Conservation (phyloP, 2,113 vertebrate species). For the Albula glossodonta region DNA sequence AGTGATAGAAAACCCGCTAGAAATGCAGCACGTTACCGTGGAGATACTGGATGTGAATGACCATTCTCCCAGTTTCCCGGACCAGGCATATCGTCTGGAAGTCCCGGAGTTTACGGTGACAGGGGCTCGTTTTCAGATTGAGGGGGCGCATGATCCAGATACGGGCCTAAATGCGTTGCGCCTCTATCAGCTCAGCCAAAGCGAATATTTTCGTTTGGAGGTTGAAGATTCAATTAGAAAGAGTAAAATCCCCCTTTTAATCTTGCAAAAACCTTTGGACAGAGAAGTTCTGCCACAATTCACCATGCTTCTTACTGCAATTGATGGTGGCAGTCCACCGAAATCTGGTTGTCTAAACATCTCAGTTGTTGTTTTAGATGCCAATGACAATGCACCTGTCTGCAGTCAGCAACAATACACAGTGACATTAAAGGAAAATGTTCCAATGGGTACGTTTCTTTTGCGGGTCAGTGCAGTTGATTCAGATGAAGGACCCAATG, state of each 20-base stretch:
- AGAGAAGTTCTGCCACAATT: conserved; percentile 24
- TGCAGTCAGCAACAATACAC: conserved; percentile 31
- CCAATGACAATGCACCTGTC: conserved; percentile 43
- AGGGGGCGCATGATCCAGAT: conserved; percentile 33
- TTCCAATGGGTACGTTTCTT: conserved; percentile 27
- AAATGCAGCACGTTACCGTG: conserved; percentile 76
- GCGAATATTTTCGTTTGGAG: conserved; percentile 29
- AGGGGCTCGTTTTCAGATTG: conserved; percentile 23
- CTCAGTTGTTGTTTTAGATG: conserved; percentile 33
- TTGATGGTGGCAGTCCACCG: conserved; percentile 36
- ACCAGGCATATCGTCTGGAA: conserved; percentile 14
- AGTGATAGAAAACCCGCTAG: conserved; percentile 75
- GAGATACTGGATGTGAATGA: conserved; percentile 80
- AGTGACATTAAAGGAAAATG: conserved; percentile 33
- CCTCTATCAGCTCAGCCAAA: conserved; percentile 8
- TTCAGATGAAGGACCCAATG: conserved; percentile 38
- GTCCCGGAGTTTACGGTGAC: conserved; percentile 14
- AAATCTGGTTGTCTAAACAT: conserved; percentile 29
- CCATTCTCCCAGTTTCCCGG: conserved; percentile 56
- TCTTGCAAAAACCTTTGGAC: conserved; percentile 34
- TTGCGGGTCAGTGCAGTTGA: conserved; percentile 43
- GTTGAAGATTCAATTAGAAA: conserved; percentile 3
- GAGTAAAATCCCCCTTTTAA: conserved; percentile 26
- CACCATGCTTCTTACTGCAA: conserved; percentile 25
- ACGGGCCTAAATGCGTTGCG: not conserved